Percentiles rank a stretch among this genome's conserved stretches.
These are phyloP conservation scores for Potorous gilbertii DNA, from an alignment of 2,797 vertebrate species.

Conservation along the genomic window DNA sequence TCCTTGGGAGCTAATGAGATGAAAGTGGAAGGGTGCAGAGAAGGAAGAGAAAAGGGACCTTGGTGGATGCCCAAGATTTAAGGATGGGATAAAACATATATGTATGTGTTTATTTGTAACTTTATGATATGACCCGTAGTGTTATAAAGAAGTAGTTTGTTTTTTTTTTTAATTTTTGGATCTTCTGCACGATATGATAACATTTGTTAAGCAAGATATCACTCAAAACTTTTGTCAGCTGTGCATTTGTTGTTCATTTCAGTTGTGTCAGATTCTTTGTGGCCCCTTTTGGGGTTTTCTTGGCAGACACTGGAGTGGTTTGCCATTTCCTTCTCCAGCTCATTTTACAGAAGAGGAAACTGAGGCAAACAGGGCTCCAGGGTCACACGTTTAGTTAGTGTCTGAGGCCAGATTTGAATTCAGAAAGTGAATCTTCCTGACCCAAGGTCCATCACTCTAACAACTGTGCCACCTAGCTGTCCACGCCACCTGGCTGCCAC, in stretches of 20 bases:
- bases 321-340: not conserved
- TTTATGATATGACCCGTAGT: not conserved
- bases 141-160: not conserved
- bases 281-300: not conserved
- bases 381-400: not conserved
- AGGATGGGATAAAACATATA: not conserved
- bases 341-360: not conserved
- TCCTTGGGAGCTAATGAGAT: not conserved
- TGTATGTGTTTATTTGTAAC: not conserved
- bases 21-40: not conserved
- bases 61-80: too few species aligned
- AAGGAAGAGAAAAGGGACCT: too few species aligned
- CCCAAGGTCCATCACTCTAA: not conserved
- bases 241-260: not conserved
- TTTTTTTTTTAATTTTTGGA: too few species aligned
- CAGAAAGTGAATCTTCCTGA: not conserved
- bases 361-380: not conserved
- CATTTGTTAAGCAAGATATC: not conserved
- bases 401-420: not conserved
- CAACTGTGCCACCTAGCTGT: not conserved
- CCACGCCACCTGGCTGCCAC: not conserved
- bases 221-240: not conserved
- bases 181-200: not conserved
- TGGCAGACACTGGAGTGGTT: not conserved
- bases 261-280: not conserved